Evolutionary conservation across 2,888 invertebrate species (phyloP).

Genomic region (Blera fallax): DNA sequence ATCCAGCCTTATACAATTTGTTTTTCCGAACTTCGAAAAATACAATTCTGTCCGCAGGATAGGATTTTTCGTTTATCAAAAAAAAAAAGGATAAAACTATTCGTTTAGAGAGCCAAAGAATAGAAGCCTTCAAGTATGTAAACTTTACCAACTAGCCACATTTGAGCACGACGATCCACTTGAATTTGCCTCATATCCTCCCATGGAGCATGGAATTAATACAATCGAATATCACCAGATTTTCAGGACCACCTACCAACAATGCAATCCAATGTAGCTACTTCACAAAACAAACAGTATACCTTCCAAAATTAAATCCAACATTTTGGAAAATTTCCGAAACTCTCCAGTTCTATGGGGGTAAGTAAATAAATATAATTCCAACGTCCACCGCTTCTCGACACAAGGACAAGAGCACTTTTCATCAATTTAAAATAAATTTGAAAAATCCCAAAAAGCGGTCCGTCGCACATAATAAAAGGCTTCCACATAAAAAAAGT

Average conservation of each 20-base stretch:
- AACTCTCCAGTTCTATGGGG: slow-evolving; percentile 25
- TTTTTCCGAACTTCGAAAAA: no score
- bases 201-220: no score
- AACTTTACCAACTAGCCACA: no score
- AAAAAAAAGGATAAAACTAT: no score
- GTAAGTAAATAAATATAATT: slow-evolving; percentile 44
- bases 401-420: slow-evolving; percentile 53
- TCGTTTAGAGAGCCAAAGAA: no score
- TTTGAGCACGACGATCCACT: no score
- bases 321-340: slow-evolving; percentile 36
- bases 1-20: no score
- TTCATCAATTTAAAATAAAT: slow-evolving; percentile 69
- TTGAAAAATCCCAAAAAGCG: slow-evolving; percentile 60
- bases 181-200: not conserved
- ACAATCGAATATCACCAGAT: not conserved
- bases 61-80: no score
- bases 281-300: slow-evolving; percentile 38
- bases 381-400: slow-evolving; percentile 9
- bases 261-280: slow-evolving; percentile 12
- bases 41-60: no score
- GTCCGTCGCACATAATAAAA: slow-evolving; percentile 34
- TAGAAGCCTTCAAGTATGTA: no score
- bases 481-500: not conserved
- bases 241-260: not conserved
- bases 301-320: slow-evolving; percentile 17